Evolutionary conservation across 1,140 invertebrate genomes (phyloP).

Genomic region (Dufourea novaeangliae): DNA sequence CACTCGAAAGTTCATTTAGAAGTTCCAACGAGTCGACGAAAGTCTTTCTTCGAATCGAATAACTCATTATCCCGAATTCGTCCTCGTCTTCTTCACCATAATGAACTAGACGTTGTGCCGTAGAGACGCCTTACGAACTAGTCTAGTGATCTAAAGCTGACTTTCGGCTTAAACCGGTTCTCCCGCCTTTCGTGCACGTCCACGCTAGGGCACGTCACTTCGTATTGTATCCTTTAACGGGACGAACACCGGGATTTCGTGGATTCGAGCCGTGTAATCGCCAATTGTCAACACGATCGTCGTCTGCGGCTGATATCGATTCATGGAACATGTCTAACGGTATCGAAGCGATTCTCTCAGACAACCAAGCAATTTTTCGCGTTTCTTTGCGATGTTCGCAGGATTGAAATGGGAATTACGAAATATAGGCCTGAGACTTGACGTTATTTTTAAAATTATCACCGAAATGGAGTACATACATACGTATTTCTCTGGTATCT

Average conservation of each 20-base stretch:
- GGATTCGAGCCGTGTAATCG: conserved; percentile 50
- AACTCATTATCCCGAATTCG: background rate
- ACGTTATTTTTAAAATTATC: background rate
- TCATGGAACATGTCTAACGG: background rate
- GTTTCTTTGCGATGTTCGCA: no score
- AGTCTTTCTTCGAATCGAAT: background rate
- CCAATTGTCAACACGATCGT: conserved; percentile 36
- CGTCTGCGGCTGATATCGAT: background rate
- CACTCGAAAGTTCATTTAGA: no score
- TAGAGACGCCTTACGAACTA: conserved; percentile 37
- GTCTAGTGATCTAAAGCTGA: conserved; percentile 45
- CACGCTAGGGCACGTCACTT: conserved; percentile 52
- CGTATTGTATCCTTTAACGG: conserved; percentile 63
- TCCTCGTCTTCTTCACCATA: conserved; percentile 20
- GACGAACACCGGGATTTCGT: conserved; percentile 61
- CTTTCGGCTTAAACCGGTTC: conserved; percentile 73
- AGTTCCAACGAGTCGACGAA: background rate
- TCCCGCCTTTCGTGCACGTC: conserved; percentile 46
- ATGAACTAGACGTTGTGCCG: conserved; percentile 37
- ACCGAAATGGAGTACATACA: background rate
- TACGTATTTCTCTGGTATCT: no score
- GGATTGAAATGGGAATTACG: background rate
- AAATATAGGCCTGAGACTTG: background rate
- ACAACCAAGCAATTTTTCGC: background rate
- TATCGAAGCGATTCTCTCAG: background rate